A percentile compares a stretch with the other conserved stretches of the same genome.
Conservation (phyloP, 2,113 vertebrate species). For the Festucalex cinctus region DNA sequence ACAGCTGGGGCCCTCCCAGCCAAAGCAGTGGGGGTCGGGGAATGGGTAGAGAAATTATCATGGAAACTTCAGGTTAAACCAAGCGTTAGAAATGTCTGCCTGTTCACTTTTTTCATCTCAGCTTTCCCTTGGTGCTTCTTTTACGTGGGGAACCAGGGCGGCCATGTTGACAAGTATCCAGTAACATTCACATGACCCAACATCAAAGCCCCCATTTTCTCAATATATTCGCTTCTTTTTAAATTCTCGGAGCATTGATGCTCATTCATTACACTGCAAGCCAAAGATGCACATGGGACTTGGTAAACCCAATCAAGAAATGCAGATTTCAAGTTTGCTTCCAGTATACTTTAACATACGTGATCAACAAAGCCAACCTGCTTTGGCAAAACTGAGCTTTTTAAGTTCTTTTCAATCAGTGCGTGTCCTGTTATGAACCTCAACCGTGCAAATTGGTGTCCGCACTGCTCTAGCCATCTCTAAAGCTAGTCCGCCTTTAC, state of each 20-base stretch:
- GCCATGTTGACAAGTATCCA: constrained; percentile 29
- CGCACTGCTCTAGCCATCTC: constrained; percentile 19
- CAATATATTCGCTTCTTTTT: background rate
- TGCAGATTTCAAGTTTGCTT: constrained; percentile 14
- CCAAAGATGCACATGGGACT: background rate
- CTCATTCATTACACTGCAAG: background rate
- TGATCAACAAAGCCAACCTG: constrained; percentile 44
- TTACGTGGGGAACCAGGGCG: constrained; percentile 3
- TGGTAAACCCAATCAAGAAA: constrained; percentile 30
- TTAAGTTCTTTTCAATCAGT: constrained; percentile 19
- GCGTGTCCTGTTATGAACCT: constrained; percentile 48
- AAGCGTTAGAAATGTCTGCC: constrained; percentile 67
- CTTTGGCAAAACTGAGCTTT: constrained; percentile 51
- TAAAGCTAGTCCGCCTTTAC: constrained; percentile 18
- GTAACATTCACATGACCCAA: constrained; percentile 12
- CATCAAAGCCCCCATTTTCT: constrained; percentile 5
- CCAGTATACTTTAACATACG: constrained; percentile 2
- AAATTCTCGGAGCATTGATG: background rate
- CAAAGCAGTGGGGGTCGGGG: constrained; percentile 57
- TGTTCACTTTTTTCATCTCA: constrained; percentile 32
- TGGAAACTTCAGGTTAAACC: constrained; percentile 74
- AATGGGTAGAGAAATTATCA: constrained; percentile 62
- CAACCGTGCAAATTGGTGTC: constrained; percentile 29
- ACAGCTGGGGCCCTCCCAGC: constrained; percentile 79
- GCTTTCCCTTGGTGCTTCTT: constrained; percentile 21